phyloP scores from a whole-genome alignment of 2,113 vertebrate species.

The Chloebia gouldiae region DNA sequence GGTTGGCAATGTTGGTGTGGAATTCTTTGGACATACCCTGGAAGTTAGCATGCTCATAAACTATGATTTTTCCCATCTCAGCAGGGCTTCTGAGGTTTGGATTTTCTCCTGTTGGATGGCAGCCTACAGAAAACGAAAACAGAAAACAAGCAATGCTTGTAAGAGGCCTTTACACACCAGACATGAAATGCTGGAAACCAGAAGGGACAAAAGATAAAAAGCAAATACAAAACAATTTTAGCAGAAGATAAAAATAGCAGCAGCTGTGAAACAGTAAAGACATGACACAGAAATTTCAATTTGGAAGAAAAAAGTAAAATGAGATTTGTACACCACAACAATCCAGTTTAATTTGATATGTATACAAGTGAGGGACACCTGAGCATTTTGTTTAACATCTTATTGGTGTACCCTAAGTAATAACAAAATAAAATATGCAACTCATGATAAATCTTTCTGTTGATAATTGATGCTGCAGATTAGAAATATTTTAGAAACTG shows the following conservation, averaged over 20 bases:
- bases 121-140: background rate
- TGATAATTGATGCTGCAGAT: background rate
- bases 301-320: background rate
- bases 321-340: background rate
- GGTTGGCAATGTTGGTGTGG: background rate
- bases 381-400: background rate
- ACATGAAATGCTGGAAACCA: background rate
- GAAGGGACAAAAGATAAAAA: background rate
- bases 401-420: background rate
- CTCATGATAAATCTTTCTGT: background rate
- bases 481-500: background rate
- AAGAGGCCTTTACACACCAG: background rate
- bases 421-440: background rate
- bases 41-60: conserved; percentile 30
- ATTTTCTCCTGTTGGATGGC: background rate
- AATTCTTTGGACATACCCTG: conserved; percentile 10
- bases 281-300: background rate
- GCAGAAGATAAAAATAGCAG: background rate
- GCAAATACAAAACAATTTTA: background rate
- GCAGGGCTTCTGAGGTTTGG: background rate
- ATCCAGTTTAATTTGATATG: background rate
- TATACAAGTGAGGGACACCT: rapidly evolving
- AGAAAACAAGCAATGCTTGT: background rate
- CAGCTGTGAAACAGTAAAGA: background rate
- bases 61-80: conserved; percentile 12